Conservation (phyloP, 2,888 invertebrate species). For the Lasioglossum oenotherae region DNA sequence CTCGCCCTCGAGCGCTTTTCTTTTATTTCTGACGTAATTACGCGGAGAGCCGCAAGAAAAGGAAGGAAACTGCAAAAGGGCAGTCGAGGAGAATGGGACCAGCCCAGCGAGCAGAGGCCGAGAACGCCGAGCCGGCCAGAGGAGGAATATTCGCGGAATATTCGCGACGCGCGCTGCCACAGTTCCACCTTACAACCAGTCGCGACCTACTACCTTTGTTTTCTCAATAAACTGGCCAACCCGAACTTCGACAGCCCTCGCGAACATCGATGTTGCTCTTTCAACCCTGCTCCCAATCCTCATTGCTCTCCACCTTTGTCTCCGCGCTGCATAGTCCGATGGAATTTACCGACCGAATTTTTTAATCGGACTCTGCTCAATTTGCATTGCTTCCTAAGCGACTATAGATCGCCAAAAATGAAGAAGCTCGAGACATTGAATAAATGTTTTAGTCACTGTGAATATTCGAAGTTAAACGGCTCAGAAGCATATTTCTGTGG, state of each 20-base stretch:
- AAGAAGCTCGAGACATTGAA: not conserved
- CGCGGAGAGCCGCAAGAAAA: slow-evolving; percentile 71
- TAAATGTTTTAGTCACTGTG: not conserved
- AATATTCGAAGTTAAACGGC: not conserved
- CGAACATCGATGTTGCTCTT: slow-evolving; percentile 18
- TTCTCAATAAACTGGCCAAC: slow-evolving; percentile 44
- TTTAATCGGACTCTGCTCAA: not conserved
- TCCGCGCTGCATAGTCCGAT: not conserved
- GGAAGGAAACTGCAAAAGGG: slow-evolving; percentile 61
- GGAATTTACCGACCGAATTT: not conserved
- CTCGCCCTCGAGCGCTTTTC: slow-evolving; percentile 75
- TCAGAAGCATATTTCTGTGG: too few species aligned
- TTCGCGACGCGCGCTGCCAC: slow-evolving; percentile 2
- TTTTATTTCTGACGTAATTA: slow-evolving; percentile 79
- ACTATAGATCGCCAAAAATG: not conserved
- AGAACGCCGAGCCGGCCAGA: not conserved
- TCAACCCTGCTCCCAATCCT: slow-evolving; percentile 1
- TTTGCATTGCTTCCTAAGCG: not conserved
- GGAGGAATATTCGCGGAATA: slow-evolving; percentile 29
- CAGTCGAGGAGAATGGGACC: slow-evolving; percentile 42
- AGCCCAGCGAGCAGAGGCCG: not conserved
- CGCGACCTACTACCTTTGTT: slow-evolving; percentile 69
- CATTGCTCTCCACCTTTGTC: not conserved
- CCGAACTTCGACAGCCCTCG: slow-evolving; percentile 40
- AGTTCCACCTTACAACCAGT: slow-evolving; percentile 17